These are phyloP conservation scores for Spea hammondii DNA, from an alignment of 2,797 vertebrate species.

Conservation along the genomic window DNA sequence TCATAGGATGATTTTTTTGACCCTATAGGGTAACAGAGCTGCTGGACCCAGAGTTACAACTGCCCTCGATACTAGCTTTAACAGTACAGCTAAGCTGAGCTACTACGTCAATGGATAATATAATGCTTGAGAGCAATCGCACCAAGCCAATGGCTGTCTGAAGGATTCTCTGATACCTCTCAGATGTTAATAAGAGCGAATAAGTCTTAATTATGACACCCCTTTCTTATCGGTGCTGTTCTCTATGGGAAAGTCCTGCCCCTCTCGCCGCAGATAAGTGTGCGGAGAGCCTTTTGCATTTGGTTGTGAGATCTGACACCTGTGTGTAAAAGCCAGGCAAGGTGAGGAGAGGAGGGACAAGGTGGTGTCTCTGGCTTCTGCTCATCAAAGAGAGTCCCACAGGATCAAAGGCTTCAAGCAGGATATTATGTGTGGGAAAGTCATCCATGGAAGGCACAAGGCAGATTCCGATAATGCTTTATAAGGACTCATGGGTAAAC, in stretches of 20 bases:
- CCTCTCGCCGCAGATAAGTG: not conserved
- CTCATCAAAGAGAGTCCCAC: slow-evolving; percentile 19
- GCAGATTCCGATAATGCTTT: slow-evolving; percentile 10
- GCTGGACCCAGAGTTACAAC: no score
- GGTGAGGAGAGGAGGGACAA: not conserved
- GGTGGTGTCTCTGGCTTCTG: not conserved
- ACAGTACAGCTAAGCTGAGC: no score
- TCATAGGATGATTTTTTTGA: no score
- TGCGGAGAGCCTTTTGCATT: slow-evolving; percentile 24
- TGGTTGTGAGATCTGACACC: slow-evolving; percentile 40
- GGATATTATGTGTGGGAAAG: slow-evolving; percentile 29
- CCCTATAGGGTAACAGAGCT: no score
- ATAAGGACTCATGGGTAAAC: not conserved
- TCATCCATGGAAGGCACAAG: not conserved
- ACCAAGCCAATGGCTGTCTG: no score
- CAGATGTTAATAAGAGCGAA: no score
- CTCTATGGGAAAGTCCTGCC: slow-evolving; percentile 37
- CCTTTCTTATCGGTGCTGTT: not conserved
- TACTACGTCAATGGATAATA: no score
- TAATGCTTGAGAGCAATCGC: no score
- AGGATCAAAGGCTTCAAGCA: slow-evolving; percentile 37
- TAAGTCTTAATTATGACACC: no score
- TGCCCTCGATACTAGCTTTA: no score
- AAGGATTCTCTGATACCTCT: no score
- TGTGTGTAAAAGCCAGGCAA: slow-evolving; percentile 5